Conservation (phyloP, 1,140 invertebrate genomes). For the Macrocentrus cingulum region DNA sequence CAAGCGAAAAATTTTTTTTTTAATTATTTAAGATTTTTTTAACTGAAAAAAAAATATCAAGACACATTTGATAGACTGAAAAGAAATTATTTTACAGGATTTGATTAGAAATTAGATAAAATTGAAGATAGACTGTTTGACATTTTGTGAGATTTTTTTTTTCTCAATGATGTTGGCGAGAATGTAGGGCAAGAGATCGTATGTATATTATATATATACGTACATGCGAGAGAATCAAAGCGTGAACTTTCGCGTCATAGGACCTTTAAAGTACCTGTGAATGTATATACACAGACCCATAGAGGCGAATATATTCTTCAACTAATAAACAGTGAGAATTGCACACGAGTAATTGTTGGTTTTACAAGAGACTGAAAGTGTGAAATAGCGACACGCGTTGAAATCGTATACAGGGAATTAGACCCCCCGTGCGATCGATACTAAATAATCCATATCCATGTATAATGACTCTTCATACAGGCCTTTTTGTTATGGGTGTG, state of each 20-base stretch:
- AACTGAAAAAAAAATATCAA: no score
- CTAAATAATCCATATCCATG: slow-evolving; percentile 1
- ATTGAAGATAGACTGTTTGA: background rate
- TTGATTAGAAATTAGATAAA: background rate
- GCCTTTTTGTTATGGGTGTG: slow-evolving; percentile 12
- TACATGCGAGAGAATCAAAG: slow-evolving; percentile 9
- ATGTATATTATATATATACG: slow-evolving; percentile 2
- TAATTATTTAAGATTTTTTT: no score
- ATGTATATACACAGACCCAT: no score
- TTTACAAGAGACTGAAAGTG: background rate
- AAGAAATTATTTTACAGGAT: no score
- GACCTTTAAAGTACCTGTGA: slow-evolving; percentile 2
- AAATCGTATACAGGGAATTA: background rate
- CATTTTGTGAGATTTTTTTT: slow-evolving; percentile 5
- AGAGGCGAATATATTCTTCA: background rate
- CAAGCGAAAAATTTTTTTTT: no score
- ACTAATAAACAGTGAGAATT: background rate
- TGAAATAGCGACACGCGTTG: slow-evolving; percentile 7
- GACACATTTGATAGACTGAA: no score
- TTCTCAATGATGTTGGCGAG: slow-evolving; percentile 4
- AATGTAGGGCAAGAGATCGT: background rate
- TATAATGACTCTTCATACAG: background rate
- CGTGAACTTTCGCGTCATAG: slow-evolving; percentile 9
- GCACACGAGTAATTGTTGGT: slow-evolving; percentile 5
- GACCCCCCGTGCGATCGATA: slow-evolving; percentile 16